phyloP scores from a whole-genome alignment of 1,140 invertebrate genomes.

The Acyrthosiphon pisum region DNA sequence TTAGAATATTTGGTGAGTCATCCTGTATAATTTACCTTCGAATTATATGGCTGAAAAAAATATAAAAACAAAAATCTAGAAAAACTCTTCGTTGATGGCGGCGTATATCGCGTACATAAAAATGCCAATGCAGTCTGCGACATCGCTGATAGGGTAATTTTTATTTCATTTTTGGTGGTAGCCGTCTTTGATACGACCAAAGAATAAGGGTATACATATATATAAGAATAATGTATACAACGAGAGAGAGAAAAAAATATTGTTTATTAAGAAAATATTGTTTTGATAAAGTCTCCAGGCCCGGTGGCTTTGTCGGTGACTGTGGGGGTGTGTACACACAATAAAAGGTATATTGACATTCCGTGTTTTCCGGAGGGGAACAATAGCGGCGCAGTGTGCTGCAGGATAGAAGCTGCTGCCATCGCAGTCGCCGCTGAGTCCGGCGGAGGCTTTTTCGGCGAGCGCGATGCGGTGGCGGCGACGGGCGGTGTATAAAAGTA shows the following conservation, averaged over 20 bases:
- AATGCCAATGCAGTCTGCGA: neutral
- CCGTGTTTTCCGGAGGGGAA: constrained; percentile 54
- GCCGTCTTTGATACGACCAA: neutral
- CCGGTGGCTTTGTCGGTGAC: neutral
- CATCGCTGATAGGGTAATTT: neutral
- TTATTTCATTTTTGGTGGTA: neutral
- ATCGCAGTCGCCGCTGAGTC: neutral
- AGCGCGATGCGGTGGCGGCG: neutral
- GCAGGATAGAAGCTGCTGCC: constrained; percentile 16
- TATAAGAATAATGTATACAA: constrained; percentile 9
- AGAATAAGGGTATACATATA: neutral
- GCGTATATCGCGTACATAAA: neutral
- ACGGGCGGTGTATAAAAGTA: constrained; percentile 25
- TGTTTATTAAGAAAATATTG: constrained; percentile 55
- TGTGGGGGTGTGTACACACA: neutral
- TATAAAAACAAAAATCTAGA: neutral
- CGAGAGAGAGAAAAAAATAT: constrained; percentile 30
- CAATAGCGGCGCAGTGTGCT: constrained; percentile 23
- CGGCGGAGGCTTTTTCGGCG: neutral
- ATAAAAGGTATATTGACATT: constrained; percentile 57
- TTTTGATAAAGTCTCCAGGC: constrained; percentile 7
- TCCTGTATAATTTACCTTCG: neutral
- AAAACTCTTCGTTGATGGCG: neutral
- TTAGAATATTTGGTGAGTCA: neutral
- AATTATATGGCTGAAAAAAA: neutral